Evolutionary conservation across 1,140 invertebrate genomes (phyloP).

Genomic region (Caenorhabditis inopinata): DNA sequence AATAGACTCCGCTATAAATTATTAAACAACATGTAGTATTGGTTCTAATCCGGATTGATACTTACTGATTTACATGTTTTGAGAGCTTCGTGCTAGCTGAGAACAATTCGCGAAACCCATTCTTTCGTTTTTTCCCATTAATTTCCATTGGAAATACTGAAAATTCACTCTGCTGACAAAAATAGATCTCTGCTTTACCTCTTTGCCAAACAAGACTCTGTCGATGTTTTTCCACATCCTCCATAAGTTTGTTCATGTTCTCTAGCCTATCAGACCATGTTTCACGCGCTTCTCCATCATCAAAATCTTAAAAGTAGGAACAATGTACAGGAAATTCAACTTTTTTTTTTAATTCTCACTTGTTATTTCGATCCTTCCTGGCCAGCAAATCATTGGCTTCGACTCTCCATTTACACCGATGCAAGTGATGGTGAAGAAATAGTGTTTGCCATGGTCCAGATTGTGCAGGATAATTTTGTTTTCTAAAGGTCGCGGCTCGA

Average conservation of each 20-base stretch:
- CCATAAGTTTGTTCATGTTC: constrained; percentile 78
- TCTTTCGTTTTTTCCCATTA: constrained; percentile 72
- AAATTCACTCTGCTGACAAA: not conserved
- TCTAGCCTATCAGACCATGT: constrained; percentile 69
- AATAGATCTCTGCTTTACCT: constrained; percentile 49
- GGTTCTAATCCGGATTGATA: not conserved
- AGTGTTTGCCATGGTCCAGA: constrained; percentile 78
- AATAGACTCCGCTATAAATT: constrained; percentile 79
- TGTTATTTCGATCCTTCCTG: constrained; percentile 33
- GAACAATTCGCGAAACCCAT: constrained; percentile 89
- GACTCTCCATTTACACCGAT: constrained; percentile 6
- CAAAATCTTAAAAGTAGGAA: constrained; percentile 39
- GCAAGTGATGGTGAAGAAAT: constrained; percentile 78
- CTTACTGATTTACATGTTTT: constrained; percentile 81
- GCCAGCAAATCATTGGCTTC: constrained; percentile 32
- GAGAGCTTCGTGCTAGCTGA: constrained; percentile 90
- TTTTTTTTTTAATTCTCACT: constrained; percentile 21
- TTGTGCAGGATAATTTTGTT: constrained; percentile 70
- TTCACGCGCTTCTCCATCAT: constrained; percentile 36
- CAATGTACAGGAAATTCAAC: no score
- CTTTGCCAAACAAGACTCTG: constrained; percentile 64
- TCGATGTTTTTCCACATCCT: constrained; percentile 80
- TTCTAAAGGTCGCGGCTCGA: constrained; percentile 74
- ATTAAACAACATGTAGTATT: not conserved
- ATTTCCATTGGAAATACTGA: constrained; percentile 43